Evolutionary conservation across 2,797 vertebrate genomes (phyloP).

Genomic region (Poecilia picta): DNA sequence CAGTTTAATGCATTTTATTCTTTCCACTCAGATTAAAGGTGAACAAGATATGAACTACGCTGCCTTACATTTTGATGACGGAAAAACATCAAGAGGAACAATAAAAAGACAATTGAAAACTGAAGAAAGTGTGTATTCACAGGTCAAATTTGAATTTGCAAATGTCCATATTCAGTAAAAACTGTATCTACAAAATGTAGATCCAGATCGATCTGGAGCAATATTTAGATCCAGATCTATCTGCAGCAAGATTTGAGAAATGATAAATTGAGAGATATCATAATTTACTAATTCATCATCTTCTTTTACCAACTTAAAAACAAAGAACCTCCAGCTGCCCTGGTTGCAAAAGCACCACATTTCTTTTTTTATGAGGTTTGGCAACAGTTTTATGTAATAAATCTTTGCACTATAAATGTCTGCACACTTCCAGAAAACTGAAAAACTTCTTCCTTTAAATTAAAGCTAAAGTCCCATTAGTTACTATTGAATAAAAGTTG

Average conservation of each 20-base stretch:
- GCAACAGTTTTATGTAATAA: no score
- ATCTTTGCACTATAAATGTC: no score
- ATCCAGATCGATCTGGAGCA: background rate
- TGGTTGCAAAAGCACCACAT: background rate
- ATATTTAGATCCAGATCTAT: background rate
- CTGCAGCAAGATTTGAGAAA: background rate
- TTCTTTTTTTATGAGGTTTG: background rate
- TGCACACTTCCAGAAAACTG: background rate
- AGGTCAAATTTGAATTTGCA: background rate
- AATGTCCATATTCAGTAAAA: no score
- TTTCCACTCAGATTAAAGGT: background rate
- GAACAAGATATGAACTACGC: background rate
- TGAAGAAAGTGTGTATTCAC: slow-evolving; percentile 3
- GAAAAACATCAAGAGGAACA: background rate
- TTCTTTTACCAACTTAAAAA: background rate
- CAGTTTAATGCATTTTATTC: background rate
- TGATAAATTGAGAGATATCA: background rate
- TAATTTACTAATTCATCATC: background rate
- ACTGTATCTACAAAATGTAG: background rate
- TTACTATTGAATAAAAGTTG: no score
- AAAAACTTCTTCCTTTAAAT: no score
- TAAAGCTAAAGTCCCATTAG: no score
- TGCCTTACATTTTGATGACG: background rate
- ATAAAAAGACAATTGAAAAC: background rate
- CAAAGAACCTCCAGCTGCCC: background rate